A percentile compares a stretch with the other conserved stretches of the same genome.
Conservation (phyloP, 92 coral and sea anemone species). For the Porites cylindrica region DNA sequence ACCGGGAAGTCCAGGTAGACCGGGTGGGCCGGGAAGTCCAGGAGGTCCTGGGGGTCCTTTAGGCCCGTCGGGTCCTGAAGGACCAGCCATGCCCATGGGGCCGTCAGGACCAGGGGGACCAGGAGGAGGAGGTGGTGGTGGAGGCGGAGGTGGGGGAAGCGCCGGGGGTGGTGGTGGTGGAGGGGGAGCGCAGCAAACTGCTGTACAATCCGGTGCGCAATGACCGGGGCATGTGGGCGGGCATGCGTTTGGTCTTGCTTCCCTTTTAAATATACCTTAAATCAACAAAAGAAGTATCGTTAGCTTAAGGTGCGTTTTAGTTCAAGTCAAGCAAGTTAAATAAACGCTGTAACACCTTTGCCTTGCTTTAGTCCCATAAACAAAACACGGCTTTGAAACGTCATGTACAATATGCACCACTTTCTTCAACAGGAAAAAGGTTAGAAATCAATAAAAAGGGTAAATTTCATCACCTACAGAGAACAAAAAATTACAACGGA, state of each 20-base stretch:
- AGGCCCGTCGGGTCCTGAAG: constrained; percentile 98
- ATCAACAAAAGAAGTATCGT: constrained; percentile 16
- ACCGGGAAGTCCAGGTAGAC: constrained; percentile 97
- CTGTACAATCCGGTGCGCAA: constrained; percentile 91
- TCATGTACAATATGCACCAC: too few relatives aligned
- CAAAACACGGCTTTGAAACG: too few relatives aligned
- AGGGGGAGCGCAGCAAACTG: constrained; percentile 90
- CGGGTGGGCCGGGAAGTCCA: constrained; percentile 97
- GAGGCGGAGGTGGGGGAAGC: constrained; percentile 97
- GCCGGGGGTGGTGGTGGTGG: constrained; percentile 98
- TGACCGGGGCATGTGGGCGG: constrained; percentile 84
- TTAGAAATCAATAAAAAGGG: too few relatives aligned
- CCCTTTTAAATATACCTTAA: constrained; percentile 70
- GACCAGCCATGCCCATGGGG: constrained; percentile 99
- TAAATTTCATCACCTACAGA: too few relatives aligned
- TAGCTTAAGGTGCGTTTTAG: not conserved
- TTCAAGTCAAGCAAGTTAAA: not conserved
- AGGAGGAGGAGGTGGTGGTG: constrained; percentile 99
- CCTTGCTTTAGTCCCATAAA: too few relatives aligned
- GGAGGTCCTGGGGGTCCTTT: constrained; percentile 99
- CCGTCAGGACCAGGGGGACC: constrained; percentile 99
- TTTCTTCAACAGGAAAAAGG: too few relatives aligned
- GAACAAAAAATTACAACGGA: too few relatives aligned
- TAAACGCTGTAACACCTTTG: too few relatives aligned
- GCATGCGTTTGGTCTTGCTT: constrained; percentile 82